Base-by-base conservation (phyloP, 2,113 vertebrate species). In the Mesocricetus auratus region DNA sequence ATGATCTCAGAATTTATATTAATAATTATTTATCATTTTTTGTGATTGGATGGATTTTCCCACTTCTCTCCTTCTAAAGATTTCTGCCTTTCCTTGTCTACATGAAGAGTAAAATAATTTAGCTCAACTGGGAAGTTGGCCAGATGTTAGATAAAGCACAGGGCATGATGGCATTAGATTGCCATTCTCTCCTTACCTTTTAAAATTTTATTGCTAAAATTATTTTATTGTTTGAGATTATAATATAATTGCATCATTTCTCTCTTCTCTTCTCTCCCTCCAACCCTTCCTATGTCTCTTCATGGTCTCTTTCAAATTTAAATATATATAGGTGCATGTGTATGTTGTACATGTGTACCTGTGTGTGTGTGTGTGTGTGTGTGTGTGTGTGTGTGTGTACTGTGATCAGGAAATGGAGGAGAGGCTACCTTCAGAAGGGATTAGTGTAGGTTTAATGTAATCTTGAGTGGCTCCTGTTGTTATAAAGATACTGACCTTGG, bases 21-120 rank as follows among this genome's bases (percentile, higher is more conserved):
- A 69, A 86, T 90, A 90, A 69, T 83, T 87, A 78, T 53, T 69
- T 74, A 75, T 39, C 73, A 71, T 90, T 85, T 94, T n/a, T 69
- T 33, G 64, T 45, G 33, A 87, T 75, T 36, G 45, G 17, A 69
- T 64, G 77, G 8, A 31, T 79, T 83, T 85, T 45, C 10, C 26
- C 39, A 29, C 79, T 16, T 77, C 42, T 11, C 33, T 91, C 50
- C 45, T 77, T 94, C 53, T 58, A 71, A 15, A 21, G 56, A 42
- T 87, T 85, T 90, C 42, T 81, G 13, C 64, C 47, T 42, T 95
- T 31, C 87, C 26, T 53, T 74, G 17, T 62, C 33, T 86, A 45
- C 81, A 66, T 56, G 36, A 94, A 81, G 68, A 64, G 5, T 9
- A 77, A 94, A 77, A 11, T 68, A 91, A 60, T 60, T 47, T 45